phyloP scores from a whole-genome alignment of 2,888 invertebrate species.

The Cyrtodaria siliqua region DNA sequence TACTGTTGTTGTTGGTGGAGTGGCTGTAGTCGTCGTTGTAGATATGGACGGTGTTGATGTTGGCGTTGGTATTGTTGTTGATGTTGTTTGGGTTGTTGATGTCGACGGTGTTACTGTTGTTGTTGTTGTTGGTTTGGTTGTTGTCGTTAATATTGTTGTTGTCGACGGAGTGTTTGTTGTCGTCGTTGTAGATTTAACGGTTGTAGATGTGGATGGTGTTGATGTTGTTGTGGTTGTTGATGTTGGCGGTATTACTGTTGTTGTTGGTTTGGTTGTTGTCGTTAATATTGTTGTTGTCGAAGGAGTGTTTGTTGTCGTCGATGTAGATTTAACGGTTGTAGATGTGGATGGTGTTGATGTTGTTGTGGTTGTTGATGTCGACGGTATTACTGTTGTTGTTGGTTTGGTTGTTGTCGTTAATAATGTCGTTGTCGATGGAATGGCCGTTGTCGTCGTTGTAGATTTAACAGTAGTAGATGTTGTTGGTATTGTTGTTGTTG shows the following conservation, averaged over 20 bases:
- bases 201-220: too few relatives aligned
- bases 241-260: constrained; percentile 2
- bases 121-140: too few relatives aligned
- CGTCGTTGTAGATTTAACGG: too few relatives aligned
- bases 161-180: too few relatives aligned
- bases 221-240: too few relatives aligned
- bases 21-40: too few relatives aligned
- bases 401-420: constrained; percentile 1
- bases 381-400: constrained; percentile 1
- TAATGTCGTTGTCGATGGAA: constrained; percentile 1
- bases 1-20: too few relatives aligned
- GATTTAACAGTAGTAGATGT: background rate
- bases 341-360: constrained; percentile 3
- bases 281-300: constrained; percentile 1
- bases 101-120: too few relatives aligned
- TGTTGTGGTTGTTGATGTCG: constrained; percentile 10
- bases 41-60: too few relatives aligned
- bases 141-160: too few relatives aligned
- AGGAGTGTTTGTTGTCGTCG: background rate
- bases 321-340: constrained; percentile 1
- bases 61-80: too few relatives aligned
- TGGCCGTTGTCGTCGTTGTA: constrained; percentile 8
- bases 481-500: background rate
- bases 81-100: too few relatives aligned
- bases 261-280: constrained; percentile 11